Evolutionary conservation across 2,888 invertebrate species (phyloP), one percentile per base, ranked within the genome.

Genomic region (Sicus ferrugineus): DNA sequence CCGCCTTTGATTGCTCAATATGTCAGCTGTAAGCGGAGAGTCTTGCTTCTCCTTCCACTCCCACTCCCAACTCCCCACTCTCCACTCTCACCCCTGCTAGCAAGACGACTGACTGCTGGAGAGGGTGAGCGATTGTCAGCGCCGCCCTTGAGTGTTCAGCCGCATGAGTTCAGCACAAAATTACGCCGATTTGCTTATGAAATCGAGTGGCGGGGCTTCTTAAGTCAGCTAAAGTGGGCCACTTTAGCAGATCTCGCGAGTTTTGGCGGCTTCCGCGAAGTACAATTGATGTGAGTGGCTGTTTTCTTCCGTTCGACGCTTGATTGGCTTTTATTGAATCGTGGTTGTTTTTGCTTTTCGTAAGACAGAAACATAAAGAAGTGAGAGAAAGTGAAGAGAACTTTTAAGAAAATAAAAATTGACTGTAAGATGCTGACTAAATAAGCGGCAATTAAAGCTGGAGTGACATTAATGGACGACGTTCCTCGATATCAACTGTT

Each of bases 1-100:
- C n/a, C n/a, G 31, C n/a, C 31, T 65, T 65, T 54, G 65, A 65
- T 65, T 65, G 52, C 38, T 52, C 65, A 65, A 65, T 65, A 65
- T 65, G 65, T 65, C 65, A 65, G 52, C 65, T 38, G 54, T 65
- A 54, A 54, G 54, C 65, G 31, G 65, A 63, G 63, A 23, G 38
- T 42, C 16, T n/a, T 4, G 42, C 42, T 38, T 38, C 42, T 42
- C 42, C 42, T 9, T 16, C 42, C 42, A 1, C 1, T 9, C 42
- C 34, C 34, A 5, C 34, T 34, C 42, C 42, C 16, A 42, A 3
- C 42, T n/a, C n/a, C 16, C 11, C n/a, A n/a, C 42, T 7, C n/a
- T n/a, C n/a, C 42, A 4, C 42, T 42, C 42, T 42, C 1, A 14
- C 34, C 7, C 34, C 34, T 14, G 7, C 34, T 34, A 14, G 1